Conservation (phyloP, 2,113 vertebrate species). For the Procavia capensis region DNA sequence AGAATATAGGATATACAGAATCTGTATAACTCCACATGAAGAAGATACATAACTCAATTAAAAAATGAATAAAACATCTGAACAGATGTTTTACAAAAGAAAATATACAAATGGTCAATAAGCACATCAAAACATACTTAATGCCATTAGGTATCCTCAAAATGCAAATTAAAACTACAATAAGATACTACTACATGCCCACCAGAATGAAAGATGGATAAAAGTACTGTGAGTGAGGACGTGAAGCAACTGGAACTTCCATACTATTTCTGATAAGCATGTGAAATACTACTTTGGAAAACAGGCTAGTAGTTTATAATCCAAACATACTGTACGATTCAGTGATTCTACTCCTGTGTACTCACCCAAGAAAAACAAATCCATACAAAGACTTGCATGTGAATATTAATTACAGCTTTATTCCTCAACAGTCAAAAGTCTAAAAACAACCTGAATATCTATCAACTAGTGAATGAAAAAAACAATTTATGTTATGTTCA, state of each 20-base stretch:
- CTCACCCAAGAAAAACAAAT: background rate
- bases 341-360: background rate
- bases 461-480: background rate
- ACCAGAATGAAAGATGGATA: background rate
- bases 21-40: background rate
- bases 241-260: background rate
- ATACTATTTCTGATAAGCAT: background rate
- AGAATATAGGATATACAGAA: slow-evolving; percentile 17
- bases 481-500: background rate
- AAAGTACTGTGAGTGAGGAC: background rate
- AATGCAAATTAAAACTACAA: slow-evolving; percentile 29
- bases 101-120: background rate
- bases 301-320: background rate
- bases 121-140: background rate
- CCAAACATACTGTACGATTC: background rate
- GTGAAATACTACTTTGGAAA: background rate
- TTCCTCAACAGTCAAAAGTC: background rate
- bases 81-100: background rate
- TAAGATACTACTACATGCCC: background rate
- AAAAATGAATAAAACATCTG: slow-evolving; percentile 34
- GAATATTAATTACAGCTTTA: slow-evolving; percentile 1
- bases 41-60: background rate
- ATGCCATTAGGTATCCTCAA: background rate
- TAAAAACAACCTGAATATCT: background rate
- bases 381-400: background rate